Conservation (phyloP, 1,140 invertebrate species). For the Lepidurus apus region DNA sequence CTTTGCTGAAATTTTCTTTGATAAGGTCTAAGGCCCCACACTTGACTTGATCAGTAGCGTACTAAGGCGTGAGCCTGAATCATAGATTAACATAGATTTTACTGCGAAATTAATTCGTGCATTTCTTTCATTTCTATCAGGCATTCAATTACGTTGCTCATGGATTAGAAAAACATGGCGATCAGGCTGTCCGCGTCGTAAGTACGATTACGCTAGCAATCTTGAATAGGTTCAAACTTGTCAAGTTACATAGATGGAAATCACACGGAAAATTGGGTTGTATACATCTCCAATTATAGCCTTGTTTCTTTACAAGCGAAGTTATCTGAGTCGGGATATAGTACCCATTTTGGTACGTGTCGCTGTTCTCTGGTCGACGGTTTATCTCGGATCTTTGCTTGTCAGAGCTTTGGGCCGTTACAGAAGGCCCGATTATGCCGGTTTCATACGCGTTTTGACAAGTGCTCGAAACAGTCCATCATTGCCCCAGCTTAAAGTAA, state of each 20-base stretch:
- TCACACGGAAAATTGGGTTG: slow-evolving; percentile 64
- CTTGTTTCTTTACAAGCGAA: slow-evolving; percentile 64
- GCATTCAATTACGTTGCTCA: slow-evolving; percentile 57
- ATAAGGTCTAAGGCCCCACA: too few species aligned
- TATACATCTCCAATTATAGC: slow-evolving; percentile 71
- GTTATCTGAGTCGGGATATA: slow-evolving; percentile 58
- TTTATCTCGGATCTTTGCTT: slow-evolving; percentile 31
- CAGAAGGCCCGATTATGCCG: slow-evolving; percentile 63
- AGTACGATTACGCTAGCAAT: slow-evolving; percentile 40
- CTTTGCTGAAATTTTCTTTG: too few species aligned
- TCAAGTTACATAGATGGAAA: slow-evolving; percentile 46
- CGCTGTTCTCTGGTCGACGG: slow-evolving; percentile 25
- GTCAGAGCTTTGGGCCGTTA: slow-evolving; percentile 61
- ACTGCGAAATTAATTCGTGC: slow-evolving; percentile 25
- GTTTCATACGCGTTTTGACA: slow-evolving; percentile 62
- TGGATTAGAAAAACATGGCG: slow-evolving; percentile 62
- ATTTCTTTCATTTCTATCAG: slow-evolving; percentile 43
- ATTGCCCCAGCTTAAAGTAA: slow-evolving; percentile 32
- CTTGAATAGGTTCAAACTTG: neutral
- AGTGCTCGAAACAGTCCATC: neutral
- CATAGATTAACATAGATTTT: too few species aligned
- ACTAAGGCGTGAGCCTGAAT: too few species aligned
- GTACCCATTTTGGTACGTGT: slow-evolving; percentile 46
- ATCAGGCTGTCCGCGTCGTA: slow-evolving; percentile 62
- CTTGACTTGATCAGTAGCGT: too few species aligned